Evolutionary conservation across 1,140 invertebrate genomes (phyloP), one percentile per base, ranked within the genome.

Genomic region (Drosophila nigrodunni): DNA sequence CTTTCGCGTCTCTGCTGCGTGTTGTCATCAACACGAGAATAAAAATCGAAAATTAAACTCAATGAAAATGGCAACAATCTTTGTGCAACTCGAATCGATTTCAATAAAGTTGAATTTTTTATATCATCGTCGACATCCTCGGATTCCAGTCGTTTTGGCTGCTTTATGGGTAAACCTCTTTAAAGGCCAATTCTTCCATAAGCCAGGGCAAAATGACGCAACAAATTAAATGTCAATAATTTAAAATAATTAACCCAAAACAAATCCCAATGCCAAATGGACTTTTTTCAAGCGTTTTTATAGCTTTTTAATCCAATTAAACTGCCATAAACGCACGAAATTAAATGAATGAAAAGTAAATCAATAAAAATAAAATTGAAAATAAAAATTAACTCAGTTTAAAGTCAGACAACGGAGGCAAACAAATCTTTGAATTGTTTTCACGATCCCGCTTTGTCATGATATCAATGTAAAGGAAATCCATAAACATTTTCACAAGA

Each of bases 1-100:
- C 46, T 35, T 50, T 55, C 58, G n/a, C 7, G 30, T 15, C 52
- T 44, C 35, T 43, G 15, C 13, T 62, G 49, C 47, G 52, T 34
- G 82, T 80, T 85, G 82, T 86, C 82, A 87, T 87, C 82, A 85
- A 82, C 82, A 77, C 82, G 82, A 82, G 86, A 74, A 86, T 87
- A 86, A 86, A 86, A 86, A 87, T 88, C 83, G 82, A 82, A 76
- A 86, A 86, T 86, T 86, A 86, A 86, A 88, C 76, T 87, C 82
- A 35, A 75, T 73, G 59, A 60, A 78, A 85, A 85, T 85, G 81
- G 81, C 82, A 77, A 80, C 82, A 85, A 75, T 72, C 72, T 73
- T 74, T 74, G 50, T 52, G 43, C 55, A 21, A 34, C 34, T 64
- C 66, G 77, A 86, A 87, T 87, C 83, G 82, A 86, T 86, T 87